Base-by-base conservation (phyloP, 2,888 invertebrate genomes). In the Aquatica leii region DNA sequence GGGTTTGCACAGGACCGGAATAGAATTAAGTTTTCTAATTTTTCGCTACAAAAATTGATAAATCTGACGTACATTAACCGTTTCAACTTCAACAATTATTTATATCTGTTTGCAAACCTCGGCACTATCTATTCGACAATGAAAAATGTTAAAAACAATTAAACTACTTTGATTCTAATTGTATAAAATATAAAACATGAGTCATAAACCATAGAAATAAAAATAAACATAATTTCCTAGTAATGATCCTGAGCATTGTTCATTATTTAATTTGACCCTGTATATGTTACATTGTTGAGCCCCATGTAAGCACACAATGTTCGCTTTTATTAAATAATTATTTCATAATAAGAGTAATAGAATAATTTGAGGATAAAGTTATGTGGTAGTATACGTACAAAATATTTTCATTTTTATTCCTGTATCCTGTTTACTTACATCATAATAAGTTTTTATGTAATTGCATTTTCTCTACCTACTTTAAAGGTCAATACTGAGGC, bases 331-430 rank as follows among this genome's bases (percentile, higher is more conserved):
- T 68, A 62, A 62, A 70, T 72, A 73, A 72, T 70, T 70, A 68
- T 54, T 46, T 57, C 58, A 37, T 67, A 66, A 69, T 69, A 66
- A 61, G 64, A 60, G 64, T 70, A 73, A 73, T 70, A 54, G 67
- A 63, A 65, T 68, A 71, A 74, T 73, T 74, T 73, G 73, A 69
- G 69, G 67, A 70, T 67, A 66, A 65, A 66, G 59, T 53, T 57
- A 51, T 41, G 35, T 60, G 31, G 50, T 31, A 31, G 9, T 31
- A 31, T 31, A 4, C 31, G 31, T 37, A 37, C 9, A 12, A 37
- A 37, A 3, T 37, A 37, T 37, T 37, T 37, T 18, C 11, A 4
- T 2, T 11, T 24, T 40, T n/a, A n/a, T 40, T 52, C n/a, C 5
- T 3, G 4, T 8, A 6, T 15, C 2, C 11, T 35, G 15, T 17